Percentiles rank a stretch among this genome's conserved stretches.
Evolutionary conservation across 1,140 invertebrate genomes (phyloP).

Genomic region (Hyles vespertilio): DNA sequence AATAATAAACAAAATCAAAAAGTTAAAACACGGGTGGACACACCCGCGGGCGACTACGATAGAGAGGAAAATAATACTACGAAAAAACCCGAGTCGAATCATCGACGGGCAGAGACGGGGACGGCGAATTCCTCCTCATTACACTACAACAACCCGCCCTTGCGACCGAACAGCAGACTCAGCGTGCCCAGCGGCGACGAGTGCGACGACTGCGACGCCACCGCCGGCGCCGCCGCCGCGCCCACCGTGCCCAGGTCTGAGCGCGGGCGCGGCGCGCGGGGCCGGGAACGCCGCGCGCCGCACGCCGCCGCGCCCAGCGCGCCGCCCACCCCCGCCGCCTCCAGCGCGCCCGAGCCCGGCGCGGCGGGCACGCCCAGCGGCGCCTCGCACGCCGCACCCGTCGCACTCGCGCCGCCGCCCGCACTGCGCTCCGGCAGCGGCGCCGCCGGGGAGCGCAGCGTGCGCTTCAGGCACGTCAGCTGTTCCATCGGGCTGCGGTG

Average conservation of each 20-base stretch:
- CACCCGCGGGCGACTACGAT: not conserved
- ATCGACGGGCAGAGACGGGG: not conserved
- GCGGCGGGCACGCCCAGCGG: slow-evolving; percentile 74
- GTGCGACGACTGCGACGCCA: slow-evolving; percentile 42
- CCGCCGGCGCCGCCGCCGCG: slow-evolving; percentile 57
- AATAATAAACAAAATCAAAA: slow-evolving; percentile 39
- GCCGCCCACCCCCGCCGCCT: slow-evolving; percentile 68
- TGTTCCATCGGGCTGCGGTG: slow-evolving; percentile 85
- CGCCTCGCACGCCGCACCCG: slow-evolving; percentile 19
- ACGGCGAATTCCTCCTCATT: no score
- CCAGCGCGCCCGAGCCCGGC: slow-evolving; percentile 63
- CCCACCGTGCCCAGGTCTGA: slow-evolving; percentile 69
- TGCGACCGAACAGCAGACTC: slow-evolving; percentile 88
- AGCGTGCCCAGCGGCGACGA: slow-evolving; percentile 81
- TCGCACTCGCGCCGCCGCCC: slow-evolving; percentile 22
- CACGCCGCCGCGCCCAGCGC: slow-evolving; percentile 60
- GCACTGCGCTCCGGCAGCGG: slow-evolving; percentile 34
- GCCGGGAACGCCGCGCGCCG: slow-evolving; percentile 56
- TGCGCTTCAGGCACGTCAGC: slow-evolving; percentile 82
- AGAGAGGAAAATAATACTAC: slow-evolving; percentile 1
- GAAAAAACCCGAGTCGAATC: not conserved
- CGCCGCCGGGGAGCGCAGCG: slow-evolving; percentile 68
- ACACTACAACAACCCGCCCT: slow-evolving; percentile 84
- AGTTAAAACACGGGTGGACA: slow-evolving; percentile 1
- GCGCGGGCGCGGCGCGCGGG: slow-evolving; percentile 62